phyloP scores from a whole-genome alignment of 2,888 invertebrate species.

The Artemia sp. region DNA sequence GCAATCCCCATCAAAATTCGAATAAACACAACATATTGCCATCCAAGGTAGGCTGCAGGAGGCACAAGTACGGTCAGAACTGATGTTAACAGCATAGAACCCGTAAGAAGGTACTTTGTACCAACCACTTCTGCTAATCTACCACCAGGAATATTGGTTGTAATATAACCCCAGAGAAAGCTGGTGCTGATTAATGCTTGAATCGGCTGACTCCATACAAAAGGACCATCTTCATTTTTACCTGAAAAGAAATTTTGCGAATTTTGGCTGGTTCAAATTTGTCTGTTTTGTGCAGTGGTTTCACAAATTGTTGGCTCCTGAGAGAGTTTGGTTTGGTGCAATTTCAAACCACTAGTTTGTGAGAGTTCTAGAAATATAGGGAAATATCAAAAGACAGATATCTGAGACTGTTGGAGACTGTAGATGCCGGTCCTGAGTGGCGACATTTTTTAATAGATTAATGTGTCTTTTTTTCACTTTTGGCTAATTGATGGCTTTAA shows the following conservation, averaged over 20 bases:
- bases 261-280: no score
- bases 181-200: slow-evolving; percentile 30
- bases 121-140: slow-evolving; percentile 34
- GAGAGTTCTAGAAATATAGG: no score
- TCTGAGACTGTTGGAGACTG: no score
- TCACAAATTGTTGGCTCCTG: no score
- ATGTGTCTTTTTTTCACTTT: no score
- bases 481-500: no score
- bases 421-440: no score
- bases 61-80: slow-evolving; percentile 32
- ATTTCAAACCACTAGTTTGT: no score
- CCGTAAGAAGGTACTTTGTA: slow-evolving; percentile 32
- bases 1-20: slow-evolving; percentile 30
- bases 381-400: no score
- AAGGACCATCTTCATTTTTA: slow-evolving; percentile 27
- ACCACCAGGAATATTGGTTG: slow-evolving; percentile 32
- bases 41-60: slow-evolving; percentile 28
- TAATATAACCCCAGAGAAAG: slow-evolving; percentile 32
- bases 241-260: background rate
- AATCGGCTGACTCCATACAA: slow-evolving; percentile 30
- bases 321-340: no score
- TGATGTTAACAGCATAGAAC: slow-evolving; percentile 28
- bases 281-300: no score
- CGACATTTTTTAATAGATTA: no score
- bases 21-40: slow-evolving; percentile 27